Evolutionary conservation across 2,797 vertebrate species (phyloP).

Genomic region (Sus cebifrons): DNA sequence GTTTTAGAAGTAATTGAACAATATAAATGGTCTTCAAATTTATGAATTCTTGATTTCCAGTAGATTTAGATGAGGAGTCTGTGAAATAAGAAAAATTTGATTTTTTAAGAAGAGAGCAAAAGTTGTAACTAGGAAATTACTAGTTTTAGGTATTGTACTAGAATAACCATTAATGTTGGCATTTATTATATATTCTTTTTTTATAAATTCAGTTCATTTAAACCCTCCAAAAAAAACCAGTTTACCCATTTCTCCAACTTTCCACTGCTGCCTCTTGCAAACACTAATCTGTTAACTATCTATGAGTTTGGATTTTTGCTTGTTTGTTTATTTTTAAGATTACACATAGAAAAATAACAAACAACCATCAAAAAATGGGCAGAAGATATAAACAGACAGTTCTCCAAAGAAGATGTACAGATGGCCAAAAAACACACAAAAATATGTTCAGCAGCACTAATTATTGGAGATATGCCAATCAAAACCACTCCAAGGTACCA

Average conservation of each 20-base stretch:
- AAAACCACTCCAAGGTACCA: too few relatives aligned
- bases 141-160: slow-evolving; percentile 68
- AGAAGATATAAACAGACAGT: too few relatives aligned
- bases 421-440: too few relatives aligned
- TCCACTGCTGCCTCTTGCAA: neutral
- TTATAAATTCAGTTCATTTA: neutral
- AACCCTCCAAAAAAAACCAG: neutral
- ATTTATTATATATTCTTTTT: neutral
- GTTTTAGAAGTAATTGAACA: slow-evolving; percentile 78
- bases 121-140: slow-evolving; percentile 14
- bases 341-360: neutral
- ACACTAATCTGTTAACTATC: neutral
- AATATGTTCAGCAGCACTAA: too few relatives aligned
- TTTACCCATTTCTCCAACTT: neutral
- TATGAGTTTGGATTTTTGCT: neutral
- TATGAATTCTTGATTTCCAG: slow-evolving; percentile 56
- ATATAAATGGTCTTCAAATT: slow-evolving; percentile 73
- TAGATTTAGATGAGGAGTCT: slow-evolving; percentile 16
- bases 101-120: neutral
- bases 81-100: slow-evolving; percentile 56
- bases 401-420: too few relatives aligned
- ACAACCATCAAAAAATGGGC: too few relatives aligned
- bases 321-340: neutral
- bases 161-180: slow-evolving; percentile 35
- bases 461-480: too few relatives aligned